Evolutionary conservation across 2,888 invertebrate genomes (phyloP), one percentile per base, ranked within the genome.

Genomic region (Habrosyne pyritoides): DNA sequence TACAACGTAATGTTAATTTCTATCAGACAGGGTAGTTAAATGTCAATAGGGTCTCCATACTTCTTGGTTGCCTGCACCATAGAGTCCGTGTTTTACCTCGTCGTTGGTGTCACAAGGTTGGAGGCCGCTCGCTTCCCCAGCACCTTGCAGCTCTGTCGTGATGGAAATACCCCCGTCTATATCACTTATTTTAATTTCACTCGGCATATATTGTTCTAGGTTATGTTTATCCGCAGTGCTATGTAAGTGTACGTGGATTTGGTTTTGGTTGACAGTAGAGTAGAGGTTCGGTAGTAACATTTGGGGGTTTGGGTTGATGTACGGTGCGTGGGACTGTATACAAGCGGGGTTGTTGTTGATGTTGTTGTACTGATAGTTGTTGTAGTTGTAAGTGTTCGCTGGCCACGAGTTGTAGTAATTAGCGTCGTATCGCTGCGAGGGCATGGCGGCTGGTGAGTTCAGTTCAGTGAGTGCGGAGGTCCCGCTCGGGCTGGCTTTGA

Each of bases 191-290:
- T 95, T 94, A 50, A 95, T 89, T 70, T 94, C 93, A 63, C 91
- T 87, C 50, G 94, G 93, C 60, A 95, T 86, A 66, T 94, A 95
- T 75, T 95, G 95, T 66, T 95, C 95, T 65, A 94, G 70, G 65
- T 94, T 95, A 65, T 94, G 85, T 79, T 95, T 95, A 53, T 95
- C 95, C 6, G 93, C 87, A 18, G 94, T 89, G 52, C 95, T 94
- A 83, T 97, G 97, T 26, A 96, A 84, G 74, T 97, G 97, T 21
- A 97, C 93, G 78, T 97, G 97, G 60, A 97, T 97, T 91, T 97
- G 96, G 83, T 97, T 97, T 84, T 97, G 97, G 81, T 97, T 97
- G 54, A 97, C 96, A 22, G 97, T 97, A 47, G 97, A 96, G 83
- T 96, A 96, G 0, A 97, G 89, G 73, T 96, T 96, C 0, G 97